Conservation (phyloP, 2,888 invertebrate species). For the Abrostola tripartita region DNA sequence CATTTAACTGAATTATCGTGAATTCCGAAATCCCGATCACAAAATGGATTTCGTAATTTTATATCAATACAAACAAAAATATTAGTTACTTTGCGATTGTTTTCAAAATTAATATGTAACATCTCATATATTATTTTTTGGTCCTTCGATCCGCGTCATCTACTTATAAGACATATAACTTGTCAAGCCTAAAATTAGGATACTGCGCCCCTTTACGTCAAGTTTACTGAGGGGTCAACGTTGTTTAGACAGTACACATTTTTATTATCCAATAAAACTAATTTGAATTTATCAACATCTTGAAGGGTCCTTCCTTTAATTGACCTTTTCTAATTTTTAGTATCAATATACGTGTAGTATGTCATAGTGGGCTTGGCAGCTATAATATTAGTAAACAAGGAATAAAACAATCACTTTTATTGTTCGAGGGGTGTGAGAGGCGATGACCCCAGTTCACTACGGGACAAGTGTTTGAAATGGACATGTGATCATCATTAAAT, state of each 20-base stretch:
- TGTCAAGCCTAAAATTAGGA: not conserved
- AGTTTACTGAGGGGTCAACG: not conserved
- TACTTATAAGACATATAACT: too few species aligned
- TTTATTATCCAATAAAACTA: conserved; percentile 4
- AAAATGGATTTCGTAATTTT: too few species aligned
- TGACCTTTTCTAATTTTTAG: conserved; percentile 27
- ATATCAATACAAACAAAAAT: too few species aligned
- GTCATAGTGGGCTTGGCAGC: conserved; percentile 44
- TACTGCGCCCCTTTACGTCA: not conserved
- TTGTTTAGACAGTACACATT: conserved; percentile 1
- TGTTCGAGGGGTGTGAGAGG: conserved; percentile 64
- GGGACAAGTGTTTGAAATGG: conserved; percentile 12
- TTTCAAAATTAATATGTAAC: too few species aligned
- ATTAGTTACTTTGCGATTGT: too few species aligned
- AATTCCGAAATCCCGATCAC: too few species aligned
- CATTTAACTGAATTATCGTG: too few species aligned
- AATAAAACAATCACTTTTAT: conserved; percentile 73
- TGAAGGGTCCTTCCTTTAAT: conserved; percentile 9
- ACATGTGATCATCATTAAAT: not conserved
- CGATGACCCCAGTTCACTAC: conserved; percentile 55
- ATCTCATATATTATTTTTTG: too few species aligned
- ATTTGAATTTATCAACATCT: not conserved
- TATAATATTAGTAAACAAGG: conserved; percentile 79
- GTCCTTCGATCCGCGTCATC: too few species aligned
- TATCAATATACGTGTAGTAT: conserved; percentile 21